Conservation (phyloP, 2,888 invertebrate genomes). For the Hydraecia micacea region DNA sequence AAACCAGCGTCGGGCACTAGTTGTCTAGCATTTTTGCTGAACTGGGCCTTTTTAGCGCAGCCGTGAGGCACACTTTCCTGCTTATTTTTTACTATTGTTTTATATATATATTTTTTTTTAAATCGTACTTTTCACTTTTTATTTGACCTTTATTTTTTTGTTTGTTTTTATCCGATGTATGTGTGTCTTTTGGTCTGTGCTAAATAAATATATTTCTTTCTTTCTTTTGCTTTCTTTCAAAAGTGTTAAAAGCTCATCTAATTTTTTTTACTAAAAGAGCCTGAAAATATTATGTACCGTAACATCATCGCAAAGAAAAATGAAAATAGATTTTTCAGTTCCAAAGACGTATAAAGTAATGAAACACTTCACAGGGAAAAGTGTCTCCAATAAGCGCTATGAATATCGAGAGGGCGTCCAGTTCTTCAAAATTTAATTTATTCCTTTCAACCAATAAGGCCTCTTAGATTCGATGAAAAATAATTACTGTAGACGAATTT, state of each 20-base stretch:
- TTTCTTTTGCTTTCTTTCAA: no score
- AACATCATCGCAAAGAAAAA: constrained; percentile 18
- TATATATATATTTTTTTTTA: no score
- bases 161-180: no score
- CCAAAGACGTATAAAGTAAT: constrained; percentile 62
- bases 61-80: no score
- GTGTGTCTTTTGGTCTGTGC: no score
- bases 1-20: no score
- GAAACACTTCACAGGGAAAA: constrained; percentile 71
- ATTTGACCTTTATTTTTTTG: no score
- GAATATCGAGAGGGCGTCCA: constrained; percentile 72
- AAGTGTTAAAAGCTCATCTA: constrained; percentile 5
- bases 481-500: constrained; percentile 64
- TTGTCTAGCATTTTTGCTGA: no score
- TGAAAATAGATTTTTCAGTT: constrained; percentile 61
- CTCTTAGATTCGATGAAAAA: constrained; percentile 68
- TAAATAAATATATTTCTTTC: no score
- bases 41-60: no score
- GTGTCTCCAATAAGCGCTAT: constrained; percentile 71
- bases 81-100: no score
- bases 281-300: constrained; percentile 21
- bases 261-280: constrained; percentile 1
- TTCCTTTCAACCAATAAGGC: constrained; percentile 72
- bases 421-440: constrained; percentile 76
- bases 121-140: no score